phyloP scores from a whole-genome alignment of 2,113 vertebrate species.

The Sturnus vulgaris region DNA sequence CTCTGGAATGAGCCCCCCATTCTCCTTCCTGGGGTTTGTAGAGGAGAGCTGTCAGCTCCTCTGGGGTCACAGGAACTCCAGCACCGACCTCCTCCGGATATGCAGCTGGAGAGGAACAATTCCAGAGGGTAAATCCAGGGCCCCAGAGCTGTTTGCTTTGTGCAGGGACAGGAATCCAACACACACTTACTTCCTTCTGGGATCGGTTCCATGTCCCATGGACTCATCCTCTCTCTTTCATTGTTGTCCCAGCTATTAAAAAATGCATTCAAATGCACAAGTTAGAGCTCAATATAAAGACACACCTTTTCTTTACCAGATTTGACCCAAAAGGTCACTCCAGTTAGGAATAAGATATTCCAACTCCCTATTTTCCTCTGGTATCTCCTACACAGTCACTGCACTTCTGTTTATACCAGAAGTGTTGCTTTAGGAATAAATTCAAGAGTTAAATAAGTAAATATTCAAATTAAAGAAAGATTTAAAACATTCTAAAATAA shows the following conservation, averaged over 20 bases:
- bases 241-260: constrained; percentile 93
- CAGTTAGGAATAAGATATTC: not conserved
- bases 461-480: not conserved
- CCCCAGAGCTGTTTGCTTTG: not conserved
- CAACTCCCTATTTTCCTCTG: not conserved
- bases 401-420: not conserved
- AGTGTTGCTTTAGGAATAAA: not conserved
- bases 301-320: not conserved
- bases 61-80: constrained; percentile 90
- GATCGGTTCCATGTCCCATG: constrained; percentile 98
- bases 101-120: constrained; percentile 66
- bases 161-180: not conserved
- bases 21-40: constrained; percentile 95
- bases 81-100: constrained; percentile 91
- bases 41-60: constrained; percentile 88
- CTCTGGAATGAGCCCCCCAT: constrained; percentile 88
- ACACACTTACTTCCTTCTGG: constrained; percentile 89
- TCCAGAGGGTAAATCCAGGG: constrained; percentile 27
- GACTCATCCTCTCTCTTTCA: constrained; percentile 95
- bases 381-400: not conserved
- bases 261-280: not conserved
- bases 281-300: not conserved
- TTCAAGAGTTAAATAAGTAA: not conserved
- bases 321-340: not conserved
- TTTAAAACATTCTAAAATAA: not conserved